These are phyloP conservation scores for Ciconia stormi DNA, from an alignment of 2,113 vertebrate species.

Conservation along the genomic window DNA sequence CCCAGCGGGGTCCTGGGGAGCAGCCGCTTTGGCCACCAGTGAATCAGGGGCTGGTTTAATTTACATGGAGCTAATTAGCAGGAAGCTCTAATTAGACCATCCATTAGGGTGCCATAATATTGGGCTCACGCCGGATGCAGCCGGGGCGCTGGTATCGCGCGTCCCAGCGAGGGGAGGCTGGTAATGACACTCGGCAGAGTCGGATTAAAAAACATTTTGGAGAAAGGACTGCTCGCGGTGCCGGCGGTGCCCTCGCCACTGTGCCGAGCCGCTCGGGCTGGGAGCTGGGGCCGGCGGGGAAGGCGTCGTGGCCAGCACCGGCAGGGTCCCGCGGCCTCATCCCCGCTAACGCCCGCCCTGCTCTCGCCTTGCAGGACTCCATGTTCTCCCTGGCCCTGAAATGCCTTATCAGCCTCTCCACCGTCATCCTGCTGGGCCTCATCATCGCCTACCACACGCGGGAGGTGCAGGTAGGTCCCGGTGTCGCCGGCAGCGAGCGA, in stretches of 20 bases:
- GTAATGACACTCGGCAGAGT: background rate
- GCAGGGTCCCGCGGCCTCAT: background rate
- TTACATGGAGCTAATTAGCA: constrained; percentile 18
- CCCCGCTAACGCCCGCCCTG: background rate
- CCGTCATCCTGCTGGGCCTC: constrained; percentile 79
- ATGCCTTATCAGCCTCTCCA: constrained; percentile 86
- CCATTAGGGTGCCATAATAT: background rate
- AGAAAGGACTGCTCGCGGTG: no score
- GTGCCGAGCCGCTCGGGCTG: rapidly evolving
- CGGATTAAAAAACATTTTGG: background rate
- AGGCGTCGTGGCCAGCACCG: rapidly evolving
- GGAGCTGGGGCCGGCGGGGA: background rate
- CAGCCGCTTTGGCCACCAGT: background rate
- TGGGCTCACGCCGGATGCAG: background rate
- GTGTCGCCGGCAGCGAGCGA: rapidly evolving
- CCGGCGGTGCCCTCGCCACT: background rate
- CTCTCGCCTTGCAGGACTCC: constrained; percentile 73
- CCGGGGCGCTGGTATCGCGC: background rate
- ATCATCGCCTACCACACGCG: constrained; percentile 83
- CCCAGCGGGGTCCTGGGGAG: background rate
- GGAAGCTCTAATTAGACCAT: constrained; percentile 43
- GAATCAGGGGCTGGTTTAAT: background rate
- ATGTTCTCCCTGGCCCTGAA: constrained; percentile 86
- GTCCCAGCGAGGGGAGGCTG: background rate
- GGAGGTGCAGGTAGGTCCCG: constrained; percentile 79